Evolutionary conservation across 2,888 invertebrate species (phyloP), one percentile per base, ranked within the genome.

Genomic region (Labia minor): DNA sequence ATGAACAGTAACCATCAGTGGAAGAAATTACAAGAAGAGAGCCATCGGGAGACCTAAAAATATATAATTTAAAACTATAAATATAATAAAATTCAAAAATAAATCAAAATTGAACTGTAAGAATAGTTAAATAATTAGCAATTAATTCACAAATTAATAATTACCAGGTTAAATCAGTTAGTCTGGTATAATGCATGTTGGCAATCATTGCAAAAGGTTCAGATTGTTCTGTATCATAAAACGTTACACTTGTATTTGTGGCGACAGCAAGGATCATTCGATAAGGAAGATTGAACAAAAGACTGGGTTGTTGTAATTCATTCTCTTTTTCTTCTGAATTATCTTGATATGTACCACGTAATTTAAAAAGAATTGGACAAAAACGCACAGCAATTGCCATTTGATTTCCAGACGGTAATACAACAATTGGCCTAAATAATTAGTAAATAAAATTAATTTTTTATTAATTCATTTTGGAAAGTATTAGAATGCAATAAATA

Each of bases 241-340:
- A 79, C 67, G 92, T 81, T 33, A 99, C 86, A 21, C 91, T 87
- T 72, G 89, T 88, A 72, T 89, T 87, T 1, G 96, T 94, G 19
- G 91, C 95, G 14, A 97, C 88, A 0, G 97, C 97, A 76, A 95
- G 91, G 67, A 99, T 80, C 80, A 92, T 84, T 68, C 97, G 84
- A 75, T 89, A 90, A 0, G 88, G 87, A 61, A 90, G 76, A 11
- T 84, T 77, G 70, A 88, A 78, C 14, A 83, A 75, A 26, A 26
- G 26, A 26, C 26, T 26, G 4, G 26, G 4, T 26, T 26, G 26
- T 26, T 16, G 19, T 20, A 63, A 6, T n/a, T 63, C 33, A 16
- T 61, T 65, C 14, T 19, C 19, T 33, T 14, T 63, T 19, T 19
- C 20, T 18, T 21, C 19, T 10, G 19, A 26, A 26, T 26, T 26